A percentile compares a stretch with the other conserved stretches of the same genome.
Evolutionary conservation across 1,140 invertebrate genomes (phyloP).

Genomic region (Drosophila repletoides): DNA sequence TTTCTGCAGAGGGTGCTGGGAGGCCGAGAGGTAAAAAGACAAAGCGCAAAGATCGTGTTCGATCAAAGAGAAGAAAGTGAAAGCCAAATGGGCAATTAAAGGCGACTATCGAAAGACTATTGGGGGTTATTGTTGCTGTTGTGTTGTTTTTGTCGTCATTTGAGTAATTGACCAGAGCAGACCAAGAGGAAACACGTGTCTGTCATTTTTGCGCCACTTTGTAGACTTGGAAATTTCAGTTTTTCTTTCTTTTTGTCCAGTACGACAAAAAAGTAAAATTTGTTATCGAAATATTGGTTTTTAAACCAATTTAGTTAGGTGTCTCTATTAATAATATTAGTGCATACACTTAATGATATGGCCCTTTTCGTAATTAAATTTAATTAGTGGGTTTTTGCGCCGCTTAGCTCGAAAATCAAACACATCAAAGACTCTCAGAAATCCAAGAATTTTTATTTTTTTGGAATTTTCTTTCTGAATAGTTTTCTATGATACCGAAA

Average conservation of each 20-base stretch:
- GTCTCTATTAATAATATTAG: no score
- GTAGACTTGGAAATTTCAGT: background rate
- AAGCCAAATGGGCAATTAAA: constrained; percentile 46
- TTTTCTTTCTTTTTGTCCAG: background rate
- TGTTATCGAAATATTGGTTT: no score
- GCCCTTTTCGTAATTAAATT: no score
- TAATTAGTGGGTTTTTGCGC: no score
- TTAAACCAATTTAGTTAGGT: no score
- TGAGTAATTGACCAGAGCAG: constrained; percentile 14
- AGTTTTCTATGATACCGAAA: no score
- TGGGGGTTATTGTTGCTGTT: constrained; percentile 10
- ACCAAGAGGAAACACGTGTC: constrained; percentile 37
- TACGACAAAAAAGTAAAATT: no score
- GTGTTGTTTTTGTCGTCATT: constrained; percentile 2
- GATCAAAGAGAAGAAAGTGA: constrained; percentile 52
- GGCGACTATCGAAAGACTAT: constrained; percentile 26
- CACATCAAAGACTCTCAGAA: no score
- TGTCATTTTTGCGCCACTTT: constrained; percentile 26
- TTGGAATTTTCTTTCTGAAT: no score
- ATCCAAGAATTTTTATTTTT: background rate
- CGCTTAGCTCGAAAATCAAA: no score
- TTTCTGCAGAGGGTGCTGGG: background rate
- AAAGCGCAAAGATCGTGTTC: constrained; percentile 9
- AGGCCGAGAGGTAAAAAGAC: background rate
- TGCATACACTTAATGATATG: no score